Base-by-base conservation (phyloP, 1,140 invertebrate species). In the Halictus rubicundus region DNA sequence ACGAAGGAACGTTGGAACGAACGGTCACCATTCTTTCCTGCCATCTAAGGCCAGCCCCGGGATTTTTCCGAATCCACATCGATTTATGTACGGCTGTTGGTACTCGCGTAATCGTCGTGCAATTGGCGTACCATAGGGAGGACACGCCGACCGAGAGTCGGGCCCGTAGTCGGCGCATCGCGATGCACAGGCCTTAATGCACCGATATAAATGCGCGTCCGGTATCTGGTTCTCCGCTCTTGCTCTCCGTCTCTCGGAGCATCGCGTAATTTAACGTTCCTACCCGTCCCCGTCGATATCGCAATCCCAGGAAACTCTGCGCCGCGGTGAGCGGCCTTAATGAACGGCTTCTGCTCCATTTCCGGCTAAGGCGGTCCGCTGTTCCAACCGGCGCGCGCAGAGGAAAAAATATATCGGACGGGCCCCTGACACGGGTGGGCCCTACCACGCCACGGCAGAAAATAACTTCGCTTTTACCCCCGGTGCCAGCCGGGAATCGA, bases 191-290 rank as follows among this genome's bases (percentile, higher is more conserved):
- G 73, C 78, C 21, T 85, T 87, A 87, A 87, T 87, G 84, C 83
- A 73, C 64, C 84, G 86, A 87, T 87, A 87, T 87, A 87, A 87
- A 87, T 87, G 86, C 86, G 78, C 84, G 77, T 85, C 80, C 83
- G 69, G 85, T 85, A 85, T 85, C 76, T 82, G 73, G 72, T 87
- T 87, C 77, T 87, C 61, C 39, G 68, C 80, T 82, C 72, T 59
- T 12, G 37, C 42, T 14, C 52, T 72, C 60, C 37, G 42, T 75
- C 66, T 57, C 54, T n/a, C 23, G 49, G 54, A 54, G 64, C 75
- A 64, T 79, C 79, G 65, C 84, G 84, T 86, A 81, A 86, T 86
- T 86, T 77, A 84, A 79, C 75, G 68, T 84, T 74, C 63, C 61
- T 70, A 32, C 71, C 78, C 72, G 71, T 59, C 61, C 49, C 64